Base-by-base conservation (phyloP, 2,888 invertebrate genomes). In the Acanthoscelides obtectus region DNA sequence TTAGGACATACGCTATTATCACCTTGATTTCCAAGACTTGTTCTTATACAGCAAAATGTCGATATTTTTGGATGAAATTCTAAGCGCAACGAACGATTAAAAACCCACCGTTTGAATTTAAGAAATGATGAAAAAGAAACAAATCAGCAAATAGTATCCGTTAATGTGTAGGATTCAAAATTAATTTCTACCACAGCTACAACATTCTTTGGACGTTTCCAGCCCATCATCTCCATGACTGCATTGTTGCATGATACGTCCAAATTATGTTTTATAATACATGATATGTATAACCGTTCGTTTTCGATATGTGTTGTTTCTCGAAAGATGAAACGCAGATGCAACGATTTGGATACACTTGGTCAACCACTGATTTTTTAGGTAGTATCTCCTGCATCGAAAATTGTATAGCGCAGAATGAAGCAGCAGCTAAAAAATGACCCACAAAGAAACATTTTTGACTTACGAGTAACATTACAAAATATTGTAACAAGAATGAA, bases 181-280 rank as follows among this genome's bases (percentile, higher is more conserved):
- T 22, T 67, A 3, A 3, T 69, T 72, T 72, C 79, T 79, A 80
- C 80, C 78, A 80, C 78, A 79, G 74, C 80, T 79, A 79, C 74
- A 73, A 74, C 76, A 73, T 70, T 68, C 64, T 72, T 68, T 69
- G 74, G 73, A 75, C 74, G 73, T 71, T 66, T 71, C 67, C 69
- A 64, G 27, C 71, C 45, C 69, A 70, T 69, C 66, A 70, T 72
- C 70, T 72, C 70, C 6, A 66, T 20, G 22, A 70, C 21, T 20
- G 70, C 63, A 67, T 65, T 68, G 22, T 65, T 25, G 66, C 64
- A 22, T 71, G 65, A 68, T 27, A 25, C 72, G 69, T 72, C 72
- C 72, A 71, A 73, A 72, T 68, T 71, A 71, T 74, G 74, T 73
- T 73, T 74, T 76, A 77, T 74, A 75, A 74, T 74, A 75, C 75